Conservation (phyloP, 1,140 invertebrate genomes). For the Ooceraea biroi region DNA sequence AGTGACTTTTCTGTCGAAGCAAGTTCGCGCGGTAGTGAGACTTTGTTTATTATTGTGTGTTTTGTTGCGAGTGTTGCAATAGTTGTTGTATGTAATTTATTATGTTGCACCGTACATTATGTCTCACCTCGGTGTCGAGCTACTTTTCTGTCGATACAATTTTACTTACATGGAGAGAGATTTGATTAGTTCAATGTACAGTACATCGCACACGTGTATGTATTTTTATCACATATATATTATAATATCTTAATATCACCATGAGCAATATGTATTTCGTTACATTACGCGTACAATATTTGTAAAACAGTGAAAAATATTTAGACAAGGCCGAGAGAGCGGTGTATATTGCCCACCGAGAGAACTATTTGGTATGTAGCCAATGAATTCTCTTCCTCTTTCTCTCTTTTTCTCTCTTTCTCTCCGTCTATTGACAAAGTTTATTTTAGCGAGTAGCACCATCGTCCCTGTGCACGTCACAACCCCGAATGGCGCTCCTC, state of each 20-base stretch:
- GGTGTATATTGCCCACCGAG: not conserved
- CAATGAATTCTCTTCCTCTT: not conserved
- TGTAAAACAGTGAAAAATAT: slow-evolving; percentile 6
- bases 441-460: slow-evolving; percentile 31
- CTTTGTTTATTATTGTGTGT: too few relatives aligned
- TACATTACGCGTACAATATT: too few relatives aligned
- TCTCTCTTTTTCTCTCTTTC: not conserved
- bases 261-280: too few relatives aligned
- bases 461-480: not conserved
- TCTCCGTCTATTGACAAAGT: slow-evolving; percentile 9
- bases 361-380: too few relatives aligned
- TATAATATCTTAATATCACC: not conserved
- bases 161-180: not conserved
- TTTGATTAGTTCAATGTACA: too few relatives aligned
- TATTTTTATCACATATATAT: not conserved
- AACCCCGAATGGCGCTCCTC: not conserved
- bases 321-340: not conserved
- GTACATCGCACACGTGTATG: too few relatives aligned
- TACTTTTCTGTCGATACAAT: not conserved
- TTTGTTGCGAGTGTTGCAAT: too few relatives aligned
- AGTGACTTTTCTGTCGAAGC: too few relatives aligned
- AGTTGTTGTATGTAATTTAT: too few relatives aligned
- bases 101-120: too few relatives aligned
- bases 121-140: too few relatives aligned
- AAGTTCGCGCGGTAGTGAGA: too few relatives aligned